A percentile compares a stretch with the other conserved stretches of the same genome.
Conservation (phyloP, 2,888 invertebrate genomes). For the Erebia palarica region DNA sequence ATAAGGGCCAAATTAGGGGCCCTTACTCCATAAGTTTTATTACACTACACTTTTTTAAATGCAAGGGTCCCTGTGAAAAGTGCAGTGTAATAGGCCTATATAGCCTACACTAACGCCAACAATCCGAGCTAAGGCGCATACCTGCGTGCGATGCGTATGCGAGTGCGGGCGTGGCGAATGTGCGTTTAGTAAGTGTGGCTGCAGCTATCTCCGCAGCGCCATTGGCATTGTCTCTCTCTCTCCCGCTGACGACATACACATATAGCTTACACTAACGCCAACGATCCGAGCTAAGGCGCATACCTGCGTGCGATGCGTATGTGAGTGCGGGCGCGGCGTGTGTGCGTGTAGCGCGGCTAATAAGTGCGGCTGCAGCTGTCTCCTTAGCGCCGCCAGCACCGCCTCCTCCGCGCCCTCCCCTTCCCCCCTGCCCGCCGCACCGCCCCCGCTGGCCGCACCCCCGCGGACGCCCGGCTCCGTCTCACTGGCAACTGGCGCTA, state of each 20-base stretch:
- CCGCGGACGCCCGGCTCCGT: constrained; percentile 46
- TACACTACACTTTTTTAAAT: too few relatives aligned
- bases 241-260: too few relatives aligned
- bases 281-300: constrained; percentile 35
- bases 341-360: constrained; percentile 84
- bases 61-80: too few relatives aligned
- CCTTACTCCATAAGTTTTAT: too few relatives aligned
- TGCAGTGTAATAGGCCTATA: too few relatives aligned
- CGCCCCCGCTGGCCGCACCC: constrained; percentile 37
- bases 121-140: constrained; percentile 37
- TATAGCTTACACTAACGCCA: too few relatives aligned
- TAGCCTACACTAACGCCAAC: too few relatives aligned
- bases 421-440: constrained; percentile 80
- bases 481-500: constrained; percentile 37
- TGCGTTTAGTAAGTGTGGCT: constrained; percentile 85
- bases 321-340: constrained; percentile 81
- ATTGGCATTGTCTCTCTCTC: too few relatives aligned
- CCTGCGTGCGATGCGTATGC: constrained; percentile 50
- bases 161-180: constrained; percentile 82
- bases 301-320: constrained; percentile 48
- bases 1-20: too few relatives aligned
- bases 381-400: constrained; percentile 86
- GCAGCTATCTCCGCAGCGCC: constrained; percentile 86
- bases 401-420: constrained; percentile 82
- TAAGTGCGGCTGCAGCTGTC: constrained; percentile 87